Evolutionary conservation across 2,797 vertebrate species (phyloP).

Genomic region (Coregonus ussuriensis): DNA sequence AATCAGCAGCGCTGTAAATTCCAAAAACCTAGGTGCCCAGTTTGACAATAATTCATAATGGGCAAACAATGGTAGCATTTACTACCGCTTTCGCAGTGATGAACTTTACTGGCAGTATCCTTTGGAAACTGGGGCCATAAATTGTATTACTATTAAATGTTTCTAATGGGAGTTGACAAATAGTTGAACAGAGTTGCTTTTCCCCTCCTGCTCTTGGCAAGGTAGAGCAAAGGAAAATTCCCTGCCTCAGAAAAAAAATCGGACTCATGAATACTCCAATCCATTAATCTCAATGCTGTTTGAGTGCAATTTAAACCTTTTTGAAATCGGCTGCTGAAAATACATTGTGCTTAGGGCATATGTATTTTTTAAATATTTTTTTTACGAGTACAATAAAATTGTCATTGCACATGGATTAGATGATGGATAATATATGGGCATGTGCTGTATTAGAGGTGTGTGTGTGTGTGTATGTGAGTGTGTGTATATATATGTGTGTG

Average conservation of each 20-base stretch:
- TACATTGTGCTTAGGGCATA: conserved; percentile 84
- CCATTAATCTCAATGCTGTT: conserved; percentile 87
- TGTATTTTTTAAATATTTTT: conserved; percentile 24
- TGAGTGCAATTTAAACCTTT: conserved; percentile 89
- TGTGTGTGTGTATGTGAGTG: conserved; percentile 28
- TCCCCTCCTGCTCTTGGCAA: conserved; percentile 86
- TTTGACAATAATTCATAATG: conserved; percentile 78
- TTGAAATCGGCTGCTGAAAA: conserved; percentile 85
- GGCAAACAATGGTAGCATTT: conserved; percentile 87
- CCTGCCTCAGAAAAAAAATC: conserved; percentile 76
- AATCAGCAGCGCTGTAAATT: conserved; percentile 59
- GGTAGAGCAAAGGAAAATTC: conserved; percentile 79
- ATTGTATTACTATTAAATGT: conserved; percentile 95
- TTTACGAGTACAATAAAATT: conserved; percentile 94
- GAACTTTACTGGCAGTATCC: conserved; percentile 86
- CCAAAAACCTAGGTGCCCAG: conserved; percentile 59
- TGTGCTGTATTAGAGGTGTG: conserved; percentile 11
- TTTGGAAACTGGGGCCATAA: conserved; percentile 90
- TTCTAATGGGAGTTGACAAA: conserved; percentile 99
- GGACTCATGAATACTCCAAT: conserved; percentile 76
- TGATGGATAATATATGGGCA: conserved; percentile 68
- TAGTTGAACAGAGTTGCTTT: conserved; percentile 89
- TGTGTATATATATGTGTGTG: not conserved
- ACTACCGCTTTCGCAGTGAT: conserved; percentile 81
- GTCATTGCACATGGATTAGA: conserved; percentile 86